These are phyloP conservation scores for Tetramorium bicarinatum DNA, from an alignment of 2,888 invertebrate species.

Conservation along the genomic window DNA sequence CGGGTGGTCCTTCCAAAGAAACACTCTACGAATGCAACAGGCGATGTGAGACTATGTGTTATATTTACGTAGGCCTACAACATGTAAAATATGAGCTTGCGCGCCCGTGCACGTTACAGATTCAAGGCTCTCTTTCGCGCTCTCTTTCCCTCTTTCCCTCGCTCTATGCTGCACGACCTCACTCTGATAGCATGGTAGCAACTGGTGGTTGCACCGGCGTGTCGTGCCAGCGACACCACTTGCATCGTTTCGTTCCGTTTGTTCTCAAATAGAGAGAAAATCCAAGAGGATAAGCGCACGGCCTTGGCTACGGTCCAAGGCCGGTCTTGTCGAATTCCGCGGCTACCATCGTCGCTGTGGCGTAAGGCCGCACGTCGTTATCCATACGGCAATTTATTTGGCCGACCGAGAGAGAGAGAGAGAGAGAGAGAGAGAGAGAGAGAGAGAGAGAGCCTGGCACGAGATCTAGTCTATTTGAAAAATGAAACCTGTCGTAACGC, in stretches of 20 bases:
- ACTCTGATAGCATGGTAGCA: conserved; percentile 80
- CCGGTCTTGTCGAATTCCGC: conserved; percentile 67
- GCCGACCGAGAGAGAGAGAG: neutral
- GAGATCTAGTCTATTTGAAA: neutral
- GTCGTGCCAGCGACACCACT: conserved; percentile 82
- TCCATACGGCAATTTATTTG: conserved; percentile 24
- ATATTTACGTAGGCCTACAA: conserved; percentile 84
- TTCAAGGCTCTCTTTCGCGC: conserved; percentile 54
- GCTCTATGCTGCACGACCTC: conserved; percentile 64
- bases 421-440: no score
- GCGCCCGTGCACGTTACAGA: conserved; percentile 33
- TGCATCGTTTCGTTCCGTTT: conserved; percentile 84
- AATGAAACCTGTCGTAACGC: neutral
- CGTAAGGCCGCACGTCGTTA: conserved; percentile 35
- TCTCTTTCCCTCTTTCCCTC: conserved; percentile 60
- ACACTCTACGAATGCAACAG: conserved; percentile 84
- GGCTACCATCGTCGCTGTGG: conserved; percentile 38
- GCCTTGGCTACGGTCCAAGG: conserved; percentile 84
- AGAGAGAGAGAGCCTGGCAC: neutral
- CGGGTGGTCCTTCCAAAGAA: conserved; percentile 78
- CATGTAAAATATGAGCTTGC: conserved; percentile 30
- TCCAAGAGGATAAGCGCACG: conserved; percentile 81
- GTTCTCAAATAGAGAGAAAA: conserved; percentile 86
- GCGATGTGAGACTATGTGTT: conserved; percentile 84
- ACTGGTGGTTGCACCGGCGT: conserved; percentile 86